These are phyloP conservation scores for Ectemnius lituratus DNA, from an alignment of 2,888 invertebrate species.

Conservation along the genomic window DNA sequence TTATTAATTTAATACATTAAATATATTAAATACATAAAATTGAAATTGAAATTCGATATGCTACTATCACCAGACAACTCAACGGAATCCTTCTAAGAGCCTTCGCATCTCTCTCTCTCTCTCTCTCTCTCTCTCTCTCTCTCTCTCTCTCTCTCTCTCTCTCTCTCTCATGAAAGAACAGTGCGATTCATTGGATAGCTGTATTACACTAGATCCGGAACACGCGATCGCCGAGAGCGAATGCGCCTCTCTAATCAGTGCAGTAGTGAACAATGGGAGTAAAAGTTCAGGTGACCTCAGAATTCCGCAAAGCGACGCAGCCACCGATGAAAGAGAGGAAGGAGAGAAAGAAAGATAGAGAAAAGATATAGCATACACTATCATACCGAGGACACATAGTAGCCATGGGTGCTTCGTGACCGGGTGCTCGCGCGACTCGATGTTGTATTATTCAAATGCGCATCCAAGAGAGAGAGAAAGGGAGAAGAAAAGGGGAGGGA, in stretches of 20 bases:
- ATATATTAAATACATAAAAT: no score
- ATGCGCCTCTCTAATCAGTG: conserved; percentile 9
- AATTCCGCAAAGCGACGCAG: conserved; percentile 32
- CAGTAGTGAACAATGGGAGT: not conserved
- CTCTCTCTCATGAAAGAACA: not conserved
- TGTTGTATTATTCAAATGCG: conserved; percentile 65
- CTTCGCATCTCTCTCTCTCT: not conserved
- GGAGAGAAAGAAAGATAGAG: no score
- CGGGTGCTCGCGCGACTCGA: conserved; percentile 25
- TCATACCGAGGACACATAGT: not conserved
- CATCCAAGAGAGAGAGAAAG: conserved; percentile 37
- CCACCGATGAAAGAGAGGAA: no score
- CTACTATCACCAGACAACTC: no score
- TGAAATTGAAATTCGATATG: no score
- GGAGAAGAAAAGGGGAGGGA: not conserved
- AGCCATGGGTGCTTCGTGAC: conserved; percentile 43
- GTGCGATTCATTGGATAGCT: not conserved
- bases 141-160: no score
- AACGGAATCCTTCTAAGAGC: no score
- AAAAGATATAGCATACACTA: no score
- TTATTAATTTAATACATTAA: no score
- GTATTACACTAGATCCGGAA: no score
- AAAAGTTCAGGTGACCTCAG: conserved; percentile 33
- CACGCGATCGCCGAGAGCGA: no score
- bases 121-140: no score